Conservation (phyloP, 2,113 vertebrate species). For the Manacus vitellinus region DNA sequence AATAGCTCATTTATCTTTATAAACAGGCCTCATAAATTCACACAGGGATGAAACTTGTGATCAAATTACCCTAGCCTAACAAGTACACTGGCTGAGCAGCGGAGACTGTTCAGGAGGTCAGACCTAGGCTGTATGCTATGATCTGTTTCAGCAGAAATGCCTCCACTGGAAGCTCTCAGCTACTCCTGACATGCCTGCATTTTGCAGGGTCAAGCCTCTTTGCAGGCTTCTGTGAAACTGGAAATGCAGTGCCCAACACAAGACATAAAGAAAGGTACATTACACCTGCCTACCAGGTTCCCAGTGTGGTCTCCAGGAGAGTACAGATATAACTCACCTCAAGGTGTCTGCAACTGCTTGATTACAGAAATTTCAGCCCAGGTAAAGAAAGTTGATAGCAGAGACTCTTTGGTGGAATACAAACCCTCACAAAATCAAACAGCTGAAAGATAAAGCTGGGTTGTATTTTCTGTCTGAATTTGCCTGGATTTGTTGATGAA, state of each 20-base stretch:
- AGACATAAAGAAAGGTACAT: background rate
- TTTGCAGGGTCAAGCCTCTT: background rate
- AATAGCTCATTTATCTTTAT: background rate
- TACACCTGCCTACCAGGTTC: background rate
- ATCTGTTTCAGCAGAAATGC: background rate
- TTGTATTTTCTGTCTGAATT: background rate
- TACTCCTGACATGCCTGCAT: background rate
- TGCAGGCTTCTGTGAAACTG: background rate
- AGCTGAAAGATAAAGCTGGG: background rate
- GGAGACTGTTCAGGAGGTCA: background rate
- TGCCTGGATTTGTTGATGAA: background rate
- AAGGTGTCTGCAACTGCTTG: background rate
- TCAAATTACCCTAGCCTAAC: background rate
- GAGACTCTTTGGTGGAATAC: background rate
- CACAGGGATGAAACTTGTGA: background rate
- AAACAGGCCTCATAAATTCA: background rate
- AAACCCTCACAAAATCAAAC: background rate
- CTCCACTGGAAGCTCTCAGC: background rate
- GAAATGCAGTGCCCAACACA: background rate
- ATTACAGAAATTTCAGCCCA: background rate
- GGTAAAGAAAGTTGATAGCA: background rate
- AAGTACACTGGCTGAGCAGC: background rate
- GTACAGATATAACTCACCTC: background rate
- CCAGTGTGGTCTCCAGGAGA: background rate
- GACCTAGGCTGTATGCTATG: fast-evolving